Base-by-base conservation (phyloP, 2,888 invertebrate species). In the Tuberolachnus salignus region DNA sequence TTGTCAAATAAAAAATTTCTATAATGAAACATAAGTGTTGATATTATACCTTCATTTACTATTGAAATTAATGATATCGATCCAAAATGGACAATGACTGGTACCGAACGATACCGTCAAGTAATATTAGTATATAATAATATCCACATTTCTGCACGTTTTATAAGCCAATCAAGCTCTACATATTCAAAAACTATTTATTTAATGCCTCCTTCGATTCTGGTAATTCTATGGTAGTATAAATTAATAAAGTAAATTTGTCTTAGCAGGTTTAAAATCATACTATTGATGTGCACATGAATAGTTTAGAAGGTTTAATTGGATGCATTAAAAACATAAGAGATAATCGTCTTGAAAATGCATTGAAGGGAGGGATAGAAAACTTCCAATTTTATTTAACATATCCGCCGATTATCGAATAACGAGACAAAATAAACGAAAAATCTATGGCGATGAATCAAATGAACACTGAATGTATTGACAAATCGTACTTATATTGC, bases 171-270 rank as follows among this genome's bases (percentile, higher is more conserved):
- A n/a, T n/a, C n/a, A n/a, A n/a, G 49, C 51, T 51, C 26, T 51
- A 67, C 10, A 51, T n/a, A 67, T 67, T 51, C 51, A 51, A 49
- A 67, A 67, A 67, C 67, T 51, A 67, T 67, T 51, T 26, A 67
- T n/a, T 16, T 67, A 26, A 26, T 67, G 46, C 11, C 67, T 51
- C 4, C 67, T 67, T 67, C 51, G 51, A 10, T 67, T 67, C 51
- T 67, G 67, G 51, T n/a, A 16, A 67, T 67, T 67, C 51, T 67
- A 51, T 67, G n/a, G 26, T 67, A 16, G 67, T n/a, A 10, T 23
- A 67, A 26, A 51, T 67, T 67, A 23, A 67, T 14, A 67, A 67
- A 16, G 23, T 51, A 67, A 67, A 67, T 67, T 67, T 67, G 51
- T 9, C 51, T 14, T 67, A 51, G 51, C 51, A 67, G 9, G 16